phyloP scores from a whole-genome alignment of 53 echinoderm and acorn worm species.

The Astropecten irregularis region DNA sequence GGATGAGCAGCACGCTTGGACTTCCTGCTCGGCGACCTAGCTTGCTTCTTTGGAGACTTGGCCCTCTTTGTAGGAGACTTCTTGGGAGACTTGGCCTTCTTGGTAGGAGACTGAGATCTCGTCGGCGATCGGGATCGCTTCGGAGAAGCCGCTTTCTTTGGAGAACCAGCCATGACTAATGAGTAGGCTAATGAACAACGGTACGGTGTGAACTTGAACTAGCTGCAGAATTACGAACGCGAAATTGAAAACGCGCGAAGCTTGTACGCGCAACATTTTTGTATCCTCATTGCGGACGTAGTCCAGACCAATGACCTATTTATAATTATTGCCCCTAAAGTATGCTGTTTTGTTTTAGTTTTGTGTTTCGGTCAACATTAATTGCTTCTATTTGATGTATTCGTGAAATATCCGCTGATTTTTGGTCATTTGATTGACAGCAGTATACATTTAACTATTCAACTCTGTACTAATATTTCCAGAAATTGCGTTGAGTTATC shows the following conservation, averaged over 20 bases:
- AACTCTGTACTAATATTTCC: no score
- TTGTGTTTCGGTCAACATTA: no score
- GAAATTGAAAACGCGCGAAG: not conserved
- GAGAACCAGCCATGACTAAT: conserved; percentile 32
- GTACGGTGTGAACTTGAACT: no score
- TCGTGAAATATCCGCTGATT: no score
- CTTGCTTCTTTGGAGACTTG: conserved; percentile 2
- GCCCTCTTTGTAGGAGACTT: conserved; percentile 32
- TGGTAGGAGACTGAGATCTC: not conserved
- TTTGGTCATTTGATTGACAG: no score
- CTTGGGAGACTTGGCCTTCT: conserved; percentile 18
- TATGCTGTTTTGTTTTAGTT: not conserved
- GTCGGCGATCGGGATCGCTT: conserved; percentile 15
- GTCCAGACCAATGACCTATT: not conserved
- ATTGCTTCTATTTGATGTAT: no score
- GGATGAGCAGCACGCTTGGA: conserved; percentile 60
- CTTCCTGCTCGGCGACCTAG: conserved; percentile 42
- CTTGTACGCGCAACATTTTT: not conserved
- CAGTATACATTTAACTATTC: no score
- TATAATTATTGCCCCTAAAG: not conserved
- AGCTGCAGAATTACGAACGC: no score
- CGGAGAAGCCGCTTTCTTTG: conserved; percentile 31
- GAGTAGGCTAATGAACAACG: no score
- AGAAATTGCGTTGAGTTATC: no score
- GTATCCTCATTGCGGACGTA: conserved; percentile 30